Evolutionary conservation across 2,797 vertebrate genomes (phyloP).

Genomic region (Gallinago stenura): DNA sequence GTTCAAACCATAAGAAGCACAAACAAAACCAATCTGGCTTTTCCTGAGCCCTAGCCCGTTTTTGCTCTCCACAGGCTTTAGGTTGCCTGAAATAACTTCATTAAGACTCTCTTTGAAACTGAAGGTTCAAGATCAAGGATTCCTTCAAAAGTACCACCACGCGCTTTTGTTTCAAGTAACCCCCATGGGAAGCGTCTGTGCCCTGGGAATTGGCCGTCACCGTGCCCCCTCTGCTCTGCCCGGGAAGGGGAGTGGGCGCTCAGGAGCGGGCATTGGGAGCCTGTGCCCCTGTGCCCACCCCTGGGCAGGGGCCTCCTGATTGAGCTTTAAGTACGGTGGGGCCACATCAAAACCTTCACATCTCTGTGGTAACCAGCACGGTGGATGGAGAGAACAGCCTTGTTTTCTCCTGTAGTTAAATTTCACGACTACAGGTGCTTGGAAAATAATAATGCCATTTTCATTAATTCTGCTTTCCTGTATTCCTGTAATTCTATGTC

Average conservation of each 20-base stretch:
- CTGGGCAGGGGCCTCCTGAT: background rate
- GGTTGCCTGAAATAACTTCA: background rate
- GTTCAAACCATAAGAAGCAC: background rate
- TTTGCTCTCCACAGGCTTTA: background rate
- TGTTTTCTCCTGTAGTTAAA: background rate
- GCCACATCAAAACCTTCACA: background rate
- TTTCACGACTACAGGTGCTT: background rate
- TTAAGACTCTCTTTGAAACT: background rate
- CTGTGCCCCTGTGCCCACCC: fast-evolving
- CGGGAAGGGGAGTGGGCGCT: fast-evolving
- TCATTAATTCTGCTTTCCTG: background rate
- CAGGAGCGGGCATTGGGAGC: fast-evolving
- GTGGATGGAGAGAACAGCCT: background rate
- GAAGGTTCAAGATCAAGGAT: background rate
- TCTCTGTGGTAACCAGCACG: background rate
- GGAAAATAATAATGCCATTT: background rate
- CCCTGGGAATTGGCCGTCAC: background rate
- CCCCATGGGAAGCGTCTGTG: background rate
- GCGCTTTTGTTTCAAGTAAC: background rate
- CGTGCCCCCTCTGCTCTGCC: background rate
- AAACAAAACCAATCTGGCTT: background rate
- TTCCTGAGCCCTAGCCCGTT: too few relatives aligned
- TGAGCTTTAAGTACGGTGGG: background rate
- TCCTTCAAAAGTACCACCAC: background rate
- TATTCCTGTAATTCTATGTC: background rate